These are phyloP conservation scores for Poecilia gillii DNA, from an alignment of 2,797 vertebrate genomes.

Conservation along the genomic window DNA sequence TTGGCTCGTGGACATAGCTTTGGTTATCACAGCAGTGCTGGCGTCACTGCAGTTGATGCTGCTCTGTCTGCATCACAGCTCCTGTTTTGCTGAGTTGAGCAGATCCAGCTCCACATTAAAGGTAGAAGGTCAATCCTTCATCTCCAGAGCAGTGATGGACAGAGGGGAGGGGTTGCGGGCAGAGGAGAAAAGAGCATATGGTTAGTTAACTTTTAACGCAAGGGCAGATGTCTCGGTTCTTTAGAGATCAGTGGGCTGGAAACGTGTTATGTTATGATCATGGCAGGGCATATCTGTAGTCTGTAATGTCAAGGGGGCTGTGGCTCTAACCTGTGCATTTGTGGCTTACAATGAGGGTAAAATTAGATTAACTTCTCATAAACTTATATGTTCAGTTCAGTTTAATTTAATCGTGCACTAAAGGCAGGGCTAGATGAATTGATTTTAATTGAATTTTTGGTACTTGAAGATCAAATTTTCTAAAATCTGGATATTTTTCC, in stretches of 20 bases:
- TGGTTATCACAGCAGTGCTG: constrained; percentile 43
- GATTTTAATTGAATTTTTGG: neutral
- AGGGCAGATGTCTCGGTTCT: constrained; percentile 55
- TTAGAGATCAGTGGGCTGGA: constrained; percentile 51
- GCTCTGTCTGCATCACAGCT: constrained; percentile 6
- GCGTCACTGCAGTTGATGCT: constrained; percentile 34
- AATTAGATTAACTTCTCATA: constrained; percentile 2
- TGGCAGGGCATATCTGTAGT: constrained; percentile 25
- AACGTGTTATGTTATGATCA: constrained; percentile 50
- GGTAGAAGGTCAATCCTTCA: constrained; percentile 64
- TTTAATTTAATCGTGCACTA: neutral
- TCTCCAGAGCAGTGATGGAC: constrained; percentile 49
- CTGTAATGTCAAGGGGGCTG: constrained; percentile 17
- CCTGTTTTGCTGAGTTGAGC: constrained; percentile 54
- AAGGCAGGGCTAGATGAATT: no score
- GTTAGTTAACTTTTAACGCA: constrained; percentile 58
- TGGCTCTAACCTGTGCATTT: neutral
- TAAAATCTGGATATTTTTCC: neutral
- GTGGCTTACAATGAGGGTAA: neutral
- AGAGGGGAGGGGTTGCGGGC: constrained; percentile 13
- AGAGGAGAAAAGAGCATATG: constrained; percentile 46
- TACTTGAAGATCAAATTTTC: no score
- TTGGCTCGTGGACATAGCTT: constrained; percentile 9
- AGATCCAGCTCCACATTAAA: constrained; percentile 38
- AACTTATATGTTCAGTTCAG: neutral